Conservation (phyloP, 2,113 vertebrate genomes). For the Hydropotes inermis region DNA sequence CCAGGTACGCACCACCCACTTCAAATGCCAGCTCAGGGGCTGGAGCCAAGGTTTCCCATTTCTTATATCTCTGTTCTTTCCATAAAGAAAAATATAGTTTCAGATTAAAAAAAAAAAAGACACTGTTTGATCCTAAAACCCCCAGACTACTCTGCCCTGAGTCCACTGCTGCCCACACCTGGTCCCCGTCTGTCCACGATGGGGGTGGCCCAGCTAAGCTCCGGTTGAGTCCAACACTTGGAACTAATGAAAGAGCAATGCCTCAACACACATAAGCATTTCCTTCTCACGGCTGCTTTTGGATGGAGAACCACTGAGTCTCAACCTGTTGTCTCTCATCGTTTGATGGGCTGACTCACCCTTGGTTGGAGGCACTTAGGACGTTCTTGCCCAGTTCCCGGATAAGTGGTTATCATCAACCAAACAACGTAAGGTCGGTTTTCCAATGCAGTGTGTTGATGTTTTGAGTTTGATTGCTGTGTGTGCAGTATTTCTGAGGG, state of each 20-base stretch:
- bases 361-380: neutral
- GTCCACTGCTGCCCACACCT: neutral
- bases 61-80: neutral
- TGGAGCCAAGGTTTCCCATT: accelerated
- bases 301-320: accelerated
- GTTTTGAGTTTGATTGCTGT: neutral
- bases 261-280: accelerated
- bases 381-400: accelerated
- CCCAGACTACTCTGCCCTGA: accelerated
- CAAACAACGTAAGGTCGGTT: accelerated
- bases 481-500: neutral
- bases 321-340: accelerated
- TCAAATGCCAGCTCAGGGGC: accelerated
- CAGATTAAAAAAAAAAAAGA: neutral
- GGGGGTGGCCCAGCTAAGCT: neutral
- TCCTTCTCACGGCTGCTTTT: neutral
- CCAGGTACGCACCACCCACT: accelerated
- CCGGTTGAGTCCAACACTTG: neutral
- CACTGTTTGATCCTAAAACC: too few relatives aligned
- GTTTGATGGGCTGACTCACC: neutral
- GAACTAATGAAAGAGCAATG: accelerated
- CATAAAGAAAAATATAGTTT: neutral
- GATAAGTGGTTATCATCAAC: accelerated
- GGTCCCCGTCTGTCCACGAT: accelerated
- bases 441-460: neutral